Evolutionary conservation across 2,888 invertebrate genomes (phyloP), one percentile per base, ranked within the genome.

Genomic region (Schizaphis graminum): DNA sequence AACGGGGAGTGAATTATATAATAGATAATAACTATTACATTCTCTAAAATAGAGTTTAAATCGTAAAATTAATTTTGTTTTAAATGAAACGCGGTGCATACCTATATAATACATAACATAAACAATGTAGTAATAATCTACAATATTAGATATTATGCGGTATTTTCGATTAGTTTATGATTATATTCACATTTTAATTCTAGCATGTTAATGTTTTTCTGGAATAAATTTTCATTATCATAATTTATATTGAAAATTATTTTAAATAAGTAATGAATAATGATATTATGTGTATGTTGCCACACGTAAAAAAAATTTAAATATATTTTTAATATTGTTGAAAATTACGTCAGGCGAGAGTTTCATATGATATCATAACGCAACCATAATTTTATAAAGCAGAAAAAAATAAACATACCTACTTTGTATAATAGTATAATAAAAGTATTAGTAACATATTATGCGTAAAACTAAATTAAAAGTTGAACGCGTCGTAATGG

Each of bases 391-490:
- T 35, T 41, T 56, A 49, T 67, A 49, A 47, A 49, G 24, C 35
- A 24, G 21, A 21, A 67, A 77, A 77, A 35, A 77, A 77, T 77
- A 35, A 77, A 77, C 67, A 21, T 35, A n/a, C 49, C 1, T 67
- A 67, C 67, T 67, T 53, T 77, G 24, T 53, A 47, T 89, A 61
- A 44, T 44, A 28, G 28, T 26, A 85, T 87, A 61, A 44, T 89
- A 53, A 56, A 11, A n/a, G 57, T 89, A 57, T 56, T 77, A 77
- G 67, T 35, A 88, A 61, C 91, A 28, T 53, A 28, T 84, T 77
- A 84, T 28, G 35, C 41, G 8, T 35, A n/a, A 84, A 86, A 61
- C 86, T 61, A 86, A 86, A 92, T 92, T 92, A 92, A 92, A 92
- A 92, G n/a, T 92, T 92, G 24, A 92, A 92, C 61, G 47, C 35